Base-by-base conservation (phyloP, 2,113 vertebrate genomes). In the Bufo bufo region DNA sequence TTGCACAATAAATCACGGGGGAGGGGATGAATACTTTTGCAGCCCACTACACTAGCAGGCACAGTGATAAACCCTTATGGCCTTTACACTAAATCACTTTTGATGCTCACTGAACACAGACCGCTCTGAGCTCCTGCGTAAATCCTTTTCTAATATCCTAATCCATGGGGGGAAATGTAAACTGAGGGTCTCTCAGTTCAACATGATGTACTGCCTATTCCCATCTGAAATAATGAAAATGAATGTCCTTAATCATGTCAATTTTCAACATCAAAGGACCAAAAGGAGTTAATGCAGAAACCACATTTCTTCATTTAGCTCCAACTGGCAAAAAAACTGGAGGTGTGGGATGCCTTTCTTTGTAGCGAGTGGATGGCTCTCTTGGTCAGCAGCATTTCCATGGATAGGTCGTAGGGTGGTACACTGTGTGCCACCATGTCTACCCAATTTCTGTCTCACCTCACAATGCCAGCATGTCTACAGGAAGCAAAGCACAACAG, bases 281-380 rank as follows among this genome's bases (percentile, higher is more conserved):
- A 63, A 47, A 45, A 65, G n/a, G 80, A 82, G 43, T 65, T 82
- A 82, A 65, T 65, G 58, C 49, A 3, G 59, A 63, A 77, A 82
- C 20, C 47, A 16, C 17, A 61, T 16, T 61, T 82, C 58, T 63
- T 49, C 63, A 61, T 63, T 63, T 82, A 63, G 79, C 79, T 47
- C 79, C 43, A 43, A 49, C 6, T 4, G 43, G 58, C 58, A 63
- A 11, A 58, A 58, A 63, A 82, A 61, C 33, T 47, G 58, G 4
- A 82, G 79, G 79, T 82, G 79, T 63, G 79, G 63, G 33, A 20
- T 61, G 43, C 20, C 17, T 16, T 63, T 82, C 79, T 82, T 82
- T 82, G 79, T 82, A 63, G 49, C 63, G 58, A 45, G 58, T 43
- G 43, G 58, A 45, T 82, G 79, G 63, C 58, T 82, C 79, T 63